Evolutionary conservation across 2,113 vertebrate genomes (phyloP), one percentile per base, ranked within the genome.

Genomic region (Lagopus leucura): DNA sequence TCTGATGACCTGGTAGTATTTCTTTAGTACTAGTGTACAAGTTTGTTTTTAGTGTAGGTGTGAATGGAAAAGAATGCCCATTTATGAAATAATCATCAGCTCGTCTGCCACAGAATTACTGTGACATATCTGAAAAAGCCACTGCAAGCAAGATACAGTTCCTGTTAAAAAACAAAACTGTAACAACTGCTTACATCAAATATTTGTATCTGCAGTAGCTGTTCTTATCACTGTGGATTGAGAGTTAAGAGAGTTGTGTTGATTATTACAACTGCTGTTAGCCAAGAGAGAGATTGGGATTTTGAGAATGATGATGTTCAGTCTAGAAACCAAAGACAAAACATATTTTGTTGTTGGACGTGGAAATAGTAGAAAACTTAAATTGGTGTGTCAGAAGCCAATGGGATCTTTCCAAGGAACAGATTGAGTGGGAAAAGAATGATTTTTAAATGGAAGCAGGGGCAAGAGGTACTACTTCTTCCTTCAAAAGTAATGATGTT

Each of bases 281-380:
- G 52, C 52, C 30, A 24, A 30, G 36, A 32, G 36, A 38, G 55
- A 65, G 52, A 40, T 9, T 36, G 0, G 34, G 6, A n/a, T 55
- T 86, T 80, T 48, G 18, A 14, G 82, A 58, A 24, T 65, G 1
- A 40, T 47, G 2, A 21, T n/a, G 8, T 13, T 72, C 28, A 1
- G 10, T 61, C 43, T 72, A 47, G 71, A 69, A 48, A 57, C 43
- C 30, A 52, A 77, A 38, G 18, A 5, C 55, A 73, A 64, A 6
- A 13, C 2, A 0, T 4, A 13, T 47, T 34, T 74, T 40, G 1
- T 52, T 18, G 9, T 78, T 40, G 73, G 21, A 70, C 40, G 1
- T 10, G 61, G 64, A 88, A 21, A 6, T 22, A 89, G 2, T 30
- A 32, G 30, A 24, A 42, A 65, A 4, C 57, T 87, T 45, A 57